Conservation (phyloP, 2,113 vertebrate species). For the Istiophorus platypterus region DNA sequence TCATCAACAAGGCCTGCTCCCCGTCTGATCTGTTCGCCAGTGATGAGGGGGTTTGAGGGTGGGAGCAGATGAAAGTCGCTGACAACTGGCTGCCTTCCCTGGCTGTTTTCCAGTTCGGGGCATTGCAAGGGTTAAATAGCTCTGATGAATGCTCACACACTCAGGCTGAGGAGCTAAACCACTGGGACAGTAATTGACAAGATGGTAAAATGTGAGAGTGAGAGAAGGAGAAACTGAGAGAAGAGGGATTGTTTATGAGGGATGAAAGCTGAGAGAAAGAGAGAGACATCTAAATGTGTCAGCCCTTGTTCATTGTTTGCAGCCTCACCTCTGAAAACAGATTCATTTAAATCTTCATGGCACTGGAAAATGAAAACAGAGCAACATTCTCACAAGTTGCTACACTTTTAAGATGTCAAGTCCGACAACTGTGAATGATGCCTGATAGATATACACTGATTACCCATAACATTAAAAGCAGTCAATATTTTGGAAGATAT, state of each 20-base stretch:
- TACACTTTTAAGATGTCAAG: slow-evolving; percentile 38
- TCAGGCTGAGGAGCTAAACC: slow-evolving; percentile 71
- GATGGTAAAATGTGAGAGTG: slow-evolving; percentile 46
- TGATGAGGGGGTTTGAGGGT: slow-evolving; percentile 44
- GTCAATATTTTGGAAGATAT: too few relatives aligned
- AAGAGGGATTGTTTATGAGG: slow-evolving; percentile 51
- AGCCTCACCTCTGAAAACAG: slow-evolving; percentile 50
- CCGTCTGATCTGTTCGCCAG: slow-evolving; percentile 85
- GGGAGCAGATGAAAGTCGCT: slow-evolving; percentile 46
- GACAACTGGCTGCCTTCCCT: slow-evolving; percentile 68
- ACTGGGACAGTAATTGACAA: slow-evolving; percentile 65
- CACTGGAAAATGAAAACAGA: slow-evolving; percentile 52
- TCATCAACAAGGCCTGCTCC: slow-evolving; percentile 92
- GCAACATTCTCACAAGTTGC: slow-evolving; percentile 42
- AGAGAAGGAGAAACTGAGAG: slow-evolving; percentile 10
- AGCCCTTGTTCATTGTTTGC: slow-evolving; percentile 47
- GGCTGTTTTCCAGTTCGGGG: slow-evolving; percentile 73
- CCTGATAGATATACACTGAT: neutral
- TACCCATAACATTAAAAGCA: too few relatives aligned
- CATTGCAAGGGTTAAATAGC: slow-evolving; percentile 69
- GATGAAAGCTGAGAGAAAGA: slow-evolving; percentile 48
- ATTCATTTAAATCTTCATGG: slow-evolving; percentile 60
- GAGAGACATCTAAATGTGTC: slow-evolving; percentile 57
- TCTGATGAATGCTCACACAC: slow-evolving; percentile 71
- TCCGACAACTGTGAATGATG: neutral